Base-by-base conservation (phyloP, 2,797 vertebrate genomes). In the Remorina albescens region DNA sequence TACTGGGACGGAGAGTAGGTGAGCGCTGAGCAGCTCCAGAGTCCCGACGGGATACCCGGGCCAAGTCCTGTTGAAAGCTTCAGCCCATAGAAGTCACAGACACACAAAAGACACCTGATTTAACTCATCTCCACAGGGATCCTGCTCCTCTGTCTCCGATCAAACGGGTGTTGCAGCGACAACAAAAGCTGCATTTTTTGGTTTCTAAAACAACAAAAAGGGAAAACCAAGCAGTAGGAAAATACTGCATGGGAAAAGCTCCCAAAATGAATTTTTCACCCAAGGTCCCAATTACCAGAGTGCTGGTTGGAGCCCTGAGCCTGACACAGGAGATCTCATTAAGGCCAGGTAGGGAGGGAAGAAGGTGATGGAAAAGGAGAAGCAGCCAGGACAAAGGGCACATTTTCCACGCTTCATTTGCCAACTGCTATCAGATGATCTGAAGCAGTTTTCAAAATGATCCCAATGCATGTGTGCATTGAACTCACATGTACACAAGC, bases 341-440 rank as follows among this genome's bases (percentile, higher is more conserved):
- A 79, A 76, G 67, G 67, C 47, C 82, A 89, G 85, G 82, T 89
- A 81, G 9, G 34, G 47, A 73, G 67, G 58, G 60, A 64, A 57
- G 51, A 70, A 64, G 71, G 70, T 76, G 83, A 67, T 89, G 87
- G 87, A 84, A 89, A 83, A 81, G 54, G 8, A 80, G 64, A 74
- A 36, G 8, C 77, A 57, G 81, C 78, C 85, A 84, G 61, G 76
- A 82, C 50, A 72, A 66, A 67, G 76, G 82, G 78, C 68, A 80
- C 67, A 73, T 21, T 87, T 89, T 91, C 88, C 86, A 78, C 59
- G 61, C 53, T 63, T 66, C 67, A 19, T 59, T 53, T 56, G 60
- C 86, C 82, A 84, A 71, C 64, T 78, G 61, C 57, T 88, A 87
- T 84, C 85, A 81, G 74, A 60, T 25, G 19, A 85, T 76, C 84